phyloP scores from a whole-genome alignment of 1,140 invertebrate species.

The Drosophila lacteicornis region DNA sequence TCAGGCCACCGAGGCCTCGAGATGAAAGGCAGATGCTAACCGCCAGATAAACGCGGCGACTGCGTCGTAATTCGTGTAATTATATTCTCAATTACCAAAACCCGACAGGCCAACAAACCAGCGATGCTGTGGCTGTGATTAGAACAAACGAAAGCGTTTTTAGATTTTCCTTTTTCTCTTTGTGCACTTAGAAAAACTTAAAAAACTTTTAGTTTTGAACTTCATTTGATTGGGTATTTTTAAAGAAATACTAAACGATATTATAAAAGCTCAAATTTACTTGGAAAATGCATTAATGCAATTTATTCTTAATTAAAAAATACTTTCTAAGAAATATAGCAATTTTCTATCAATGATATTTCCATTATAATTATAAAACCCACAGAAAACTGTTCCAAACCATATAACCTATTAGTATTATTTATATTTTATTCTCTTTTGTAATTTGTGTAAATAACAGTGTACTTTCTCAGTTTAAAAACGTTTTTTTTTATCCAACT shows the following conservation, averaged over 20 bases:
- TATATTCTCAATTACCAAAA: conserved; percentile 81
- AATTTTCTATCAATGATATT: no score
- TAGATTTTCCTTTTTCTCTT: conserved; percentile 35
- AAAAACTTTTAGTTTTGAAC: no score
- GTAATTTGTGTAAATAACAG: no score
- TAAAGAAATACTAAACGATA: no score
- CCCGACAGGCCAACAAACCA: conserved; percentile 25
- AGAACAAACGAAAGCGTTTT: conserved; percentile 57
- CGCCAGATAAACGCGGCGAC: conserved; percentile 60
- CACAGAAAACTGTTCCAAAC: no score
- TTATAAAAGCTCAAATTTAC: no score
- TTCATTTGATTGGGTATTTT: no score
- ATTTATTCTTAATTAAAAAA: no score
- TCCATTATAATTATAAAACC: no score
- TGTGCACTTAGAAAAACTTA: conserved; percentile 5
- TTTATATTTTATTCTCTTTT: no score
- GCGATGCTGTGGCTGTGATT: conserved; percentile 61
- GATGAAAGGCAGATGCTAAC: conserved; percentile 75
- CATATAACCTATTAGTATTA: no score
- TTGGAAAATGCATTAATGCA: not conserved
- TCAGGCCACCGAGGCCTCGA: conserved; percentile 41
- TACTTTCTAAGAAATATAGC: not conserved
- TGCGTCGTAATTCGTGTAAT: conserved; percentile 79
- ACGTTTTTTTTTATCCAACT: not conserved
- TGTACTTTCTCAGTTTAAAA: not conserved